A percentile compares a stretch with the other conserved stretches of the same genome.
Conservation (phyloP, 2,113 vertebrate genomes). For the Mormoops blainvillei region DNA sequence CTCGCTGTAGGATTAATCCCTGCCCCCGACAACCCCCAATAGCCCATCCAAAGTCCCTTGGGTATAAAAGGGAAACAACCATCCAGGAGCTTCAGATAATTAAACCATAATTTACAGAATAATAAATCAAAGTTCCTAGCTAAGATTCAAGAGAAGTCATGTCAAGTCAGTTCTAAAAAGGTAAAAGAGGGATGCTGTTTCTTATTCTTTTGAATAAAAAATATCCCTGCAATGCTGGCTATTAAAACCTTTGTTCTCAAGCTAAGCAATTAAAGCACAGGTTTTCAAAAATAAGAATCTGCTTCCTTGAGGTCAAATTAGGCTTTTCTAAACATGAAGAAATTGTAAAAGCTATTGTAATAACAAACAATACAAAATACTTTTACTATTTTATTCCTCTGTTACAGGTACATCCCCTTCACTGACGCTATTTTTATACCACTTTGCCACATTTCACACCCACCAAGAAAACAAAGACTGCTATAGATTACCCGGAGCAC, state of each 20-base stretch:
- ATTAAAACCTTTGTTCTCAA: slow-evolving; percentile 82
- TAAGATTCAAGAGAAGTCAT: slow-evolving; percentile 3
- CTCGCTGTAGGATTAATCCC: slow-evolving; percentile 26
- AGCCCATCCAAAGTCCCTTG: slow-evolving; percentile 26
- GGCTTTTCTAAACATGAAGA: slow-evolving; percentile 29
- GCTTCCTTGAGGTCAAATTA: slow-evolving; percentile 24
- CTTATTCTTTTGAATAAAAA: slow-evolving; percentile 49
- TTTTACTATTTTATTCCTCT: slow-evolving; percentile 12
- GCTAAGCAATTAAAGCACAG: slow-evolving; percentile 52
- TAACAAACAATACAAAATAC: neutral
- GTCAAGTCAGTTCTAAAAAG: slow-evolving; percentile 48
- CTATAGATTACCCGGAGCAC: slow-evolving; percentile 76
- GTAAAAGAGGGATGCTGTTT: slow-evolving; percentile 51
- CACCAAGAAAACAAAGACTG: slow-evolving; percentile 75
- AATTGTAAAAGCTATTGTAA: slow-evolving; percentile 40
- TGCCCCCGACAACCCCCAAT: neutral
- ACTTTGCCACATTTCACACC: slow-evolving; percentile 32
- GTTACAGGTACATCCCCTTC: neutral
- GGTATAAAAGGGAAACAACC: slow-evolving; percentile 44
- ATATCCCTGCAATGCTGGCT: slow-evolving; percentile 63
- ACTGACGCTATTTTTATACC: slow-evolving; percentile 64
- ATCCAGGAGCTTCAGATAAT: slow-evolving; percentile 55
- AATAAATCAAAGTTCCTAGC: slow-evolving; percentile 39
- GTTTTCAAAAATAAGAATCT: slow-evolving; percentile 50
- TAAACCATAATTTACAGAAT: slow-evolving; percentile 59